Evolutionary conservation across 2,113 vertebrate genomes (phyloP).

Genomic region (Lichenostomus cassidix): DNA sequence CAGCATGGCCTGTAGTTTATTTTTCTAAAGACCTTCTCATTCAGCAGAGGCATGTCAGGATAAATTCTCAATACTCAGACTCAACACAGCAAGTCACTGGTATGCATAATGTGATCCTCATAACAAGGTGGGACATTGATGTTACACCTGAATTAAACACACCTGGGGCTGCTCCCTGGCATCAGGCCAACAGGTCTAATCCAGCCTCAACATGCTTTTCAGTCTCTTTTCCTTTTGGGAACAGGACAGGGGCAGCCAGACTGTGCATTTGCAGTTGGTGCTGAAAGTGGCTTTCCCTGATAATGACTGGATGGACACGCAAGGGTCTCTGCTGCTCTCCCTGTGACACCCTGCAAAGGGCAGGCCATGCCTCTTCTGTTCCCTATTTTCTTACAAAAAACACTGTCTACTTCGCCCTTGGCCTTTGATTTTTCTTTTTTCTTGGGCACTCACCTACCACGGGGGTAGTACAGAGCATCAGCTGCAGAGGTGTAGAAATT

Average conservation of each 20-base stretch:
- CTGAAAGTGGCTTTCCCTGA: background rate
- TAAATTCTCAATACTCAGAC: background rate
- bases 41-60: background rate
- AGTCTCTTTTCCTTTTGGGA: background rate
- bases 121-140: background rate
- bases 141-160: background rate
- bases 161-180: background rate
- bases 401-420: background rate
- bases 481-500: background rate
- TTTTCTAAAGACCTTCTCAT: background rate
- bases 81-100: background rate
- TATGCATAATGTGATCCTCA: background rate
- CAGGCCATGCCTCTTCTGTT: background rate
- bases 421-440: background rate
- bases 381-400: background rate
- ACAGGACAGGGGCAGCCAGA: background rate
- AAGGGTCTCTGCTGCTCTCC: background rate
- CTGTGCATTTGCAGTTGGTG: background rate
- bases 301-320: fast-evolving
- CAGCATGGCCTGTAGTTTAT: background rate
- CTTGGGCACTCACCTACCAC: background rate
- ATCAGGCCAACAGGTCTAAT: background rate
- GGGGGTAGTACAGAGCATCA: background rate
- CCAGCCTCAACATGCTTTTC: background rate
- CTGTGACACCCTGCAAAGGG: background rate